These are phyloP conservation scores for Synergus japonicus DNA, from an alignment of 2,888 invertebrate species.

Conservation along the genomic window DNA sequence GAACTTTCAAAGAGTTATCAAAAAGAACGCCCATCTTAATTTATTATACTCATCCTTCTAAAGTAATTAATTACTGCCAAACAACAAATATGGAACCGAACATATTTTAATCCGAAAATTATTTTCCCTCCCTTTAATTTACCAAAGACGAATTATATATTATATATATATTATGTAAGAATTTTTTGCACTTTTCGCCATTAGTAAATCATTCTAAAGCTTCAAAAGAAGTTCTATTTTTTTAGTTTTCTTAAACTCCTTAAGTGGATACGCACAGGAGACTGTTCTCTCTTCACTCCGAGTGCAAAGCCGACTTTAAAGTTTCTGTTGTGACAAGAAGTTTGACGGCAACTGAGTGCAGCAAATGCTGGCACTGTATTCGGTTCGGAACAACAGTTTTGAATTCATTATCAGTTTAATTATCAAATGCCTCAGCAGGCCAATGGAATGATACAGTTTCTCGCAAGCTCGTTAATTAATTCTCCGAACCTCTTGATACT, in stretches of 20 bases:
- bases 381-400: slow-evolving; percentile 56
- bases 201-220: slow-evolving; percentile 19
- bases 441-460: slow-evolving; percentile 64
- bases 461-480: slow-evolving; percentile 48
- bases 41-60: neutral
- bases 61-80: slow-evolving; percentile 17
- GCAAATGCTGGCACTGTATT: slow-evolving; percentile 53
- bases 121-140: too few relatives aligned
- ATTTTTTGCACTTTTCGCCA: neutral
- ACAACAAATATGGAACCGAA: neutral
- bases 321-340: slow-evolving; percentile 69
- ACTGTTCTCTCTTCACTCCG: slow-evolving; percentile 51
- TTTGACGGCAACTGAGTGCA: slow-evolving; percentile 51
- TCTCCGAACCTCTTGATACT: neutral
- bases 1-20: neutral
- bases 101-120: too few relatives aligned
- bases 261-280: slow-evolving; percentile 36
- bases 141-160: too few relatives aligned
- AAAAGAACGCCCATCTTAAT: neutral
- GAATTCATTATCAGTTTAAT: slow-evolving; percentile 67
- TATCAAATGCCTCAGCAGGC: slow-evolving; percentile 57
- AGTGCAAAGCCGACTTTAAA: slow-evolving; percentile 67
- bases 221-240: slow-evolving; percentile 13
- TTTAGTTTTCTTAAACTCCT: neutral
- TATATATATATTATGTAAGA: neutral